A percentile compares a stretch with the other conserved stretches of the same genome.
These are phyloP conservation scores for Amphiprion clarkii DNA, from an alignment of 2,797 vertebrate genomes.

Conservation along the genomic window DNA sequence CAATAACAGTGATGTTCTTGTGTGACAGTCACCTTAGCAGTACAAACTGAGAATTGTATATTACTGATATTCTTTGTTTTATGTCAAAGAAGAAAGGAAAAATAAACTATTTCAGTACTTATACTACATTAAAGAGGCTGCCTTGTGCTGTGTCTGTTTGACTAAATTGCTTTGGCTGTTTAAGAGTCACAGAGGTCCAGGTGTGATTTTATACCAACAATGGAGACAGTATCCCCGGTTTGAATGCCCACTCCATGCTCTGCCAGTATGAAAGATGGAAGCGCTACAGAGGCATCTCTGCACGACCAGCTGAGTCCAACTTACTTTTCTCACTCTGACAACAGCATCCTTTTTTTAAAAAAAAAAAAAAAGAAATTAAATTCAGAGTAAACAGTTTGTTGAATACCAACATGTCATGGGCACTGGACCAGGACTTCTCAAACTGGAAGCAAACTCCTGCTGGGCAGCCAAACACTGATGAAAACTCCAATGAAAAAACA, in stretches of 20 bases:
- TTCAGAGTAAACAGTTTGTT: slow-evolving; percentile 29
- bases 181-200: neutral
- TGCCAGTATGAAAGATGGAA: slow-evolving; percentile 1
- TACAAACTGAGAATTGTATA: slow-evolving; percentile 63
- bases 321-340: slow-evolving; percentile 2
- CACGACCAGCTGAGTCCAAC: neutral
- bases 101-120: slow-evolving; percentile 81
- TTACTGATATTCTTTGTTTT: slow-evolving; percentile 74
- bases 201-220: neutral
- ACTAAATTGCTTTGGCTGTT: neutral
- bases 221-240: neutral
- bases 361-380: neutral
- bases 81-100: slow-evolving; percentile 67
- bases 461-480: slow-evolving; percentile 2
- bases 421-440: slow-evolving; percentile 6
- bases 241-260: neutral
- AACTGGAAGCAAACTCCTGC: slow-evolving; percentile 32
- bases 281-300: slow-evolving; percentile 2
- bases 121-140: slow-evolving; percentile 12
- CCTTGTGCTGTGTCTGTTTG: slow-evolving; percentile 18
- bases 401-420: slow-evolving; percentile 3
- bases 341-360: slow-evolving; percentile 3
- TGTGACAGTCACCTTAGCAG: slow-evolving; percentile 74
- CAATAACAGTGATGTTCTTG: slow-evolving; percentile 69
- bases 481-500: slow-evolving; percentile 15